Conservation (phyloP, 2,888 invertebrate genomes). For the Megaustenia siamemsis region DNA sequence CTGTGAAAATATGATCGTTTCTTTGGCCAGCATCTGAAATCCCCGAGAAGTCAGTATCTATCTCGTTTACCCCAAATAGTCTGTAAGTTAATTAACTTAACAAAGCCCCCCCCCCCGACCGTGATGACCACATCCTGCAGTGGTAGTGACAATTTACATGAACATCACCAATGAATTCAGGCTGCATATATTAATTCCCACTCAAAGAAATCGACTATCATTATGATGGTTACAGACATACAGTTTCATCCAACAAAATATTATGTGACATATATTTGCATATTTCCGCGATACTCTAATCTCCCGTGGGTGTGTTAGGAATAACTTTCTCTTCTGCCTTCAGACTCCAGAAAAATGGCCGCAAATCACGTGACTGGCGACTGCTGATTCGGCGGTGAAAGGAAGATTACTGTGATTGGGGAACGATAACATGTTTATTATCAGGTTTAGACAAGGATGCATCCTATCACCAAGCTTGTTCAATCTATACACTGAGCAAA, state of each 20-base stretch:
- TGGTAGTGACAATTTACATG: too few species aligned
- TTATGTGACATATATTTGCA: conserved; percentile 24
- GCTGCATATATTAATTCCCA: conserved; percentile 29
- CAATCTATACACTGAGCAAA: too few species aligned
- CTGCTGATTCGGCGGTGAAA: neutral
- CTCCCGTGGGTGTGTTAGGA: conserved; percentile 11
- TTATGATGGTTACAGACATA: conserved; percentile 1
- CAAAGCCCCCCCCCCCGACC: too few species aligned
- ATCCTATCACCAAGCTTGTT: too few species aligned
- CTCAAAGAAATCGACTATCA: conserved; percentile 31
- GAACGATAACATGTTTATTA: neutral
- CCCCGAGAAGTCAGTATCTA: too few species aligned
- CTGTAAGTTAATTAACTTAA: too few species aligned
- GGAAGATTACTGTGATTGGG: neutral
- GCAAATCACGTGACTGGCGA: neutral
- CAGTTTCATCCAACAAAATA: conserved; percentile 16
- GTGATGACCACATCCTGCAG: too few species aligned
- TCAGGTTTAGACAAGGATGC: too few species aligned
- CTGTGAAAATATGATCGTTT: too few species aligned
- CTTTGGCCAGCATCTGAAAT: too few species aligned
- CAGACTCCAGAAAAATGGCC: neutral
- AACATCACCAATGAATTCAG: conserved; percentile 9
- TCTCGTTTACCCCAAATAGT: too few species aligned
- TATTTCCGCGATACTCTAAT: neutral
- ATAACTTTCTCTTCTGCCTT: neutral